Base-by-base conservation (phyloP, 64 coral and sea anemone species). In the Actinia tenebrosa region DNA sequence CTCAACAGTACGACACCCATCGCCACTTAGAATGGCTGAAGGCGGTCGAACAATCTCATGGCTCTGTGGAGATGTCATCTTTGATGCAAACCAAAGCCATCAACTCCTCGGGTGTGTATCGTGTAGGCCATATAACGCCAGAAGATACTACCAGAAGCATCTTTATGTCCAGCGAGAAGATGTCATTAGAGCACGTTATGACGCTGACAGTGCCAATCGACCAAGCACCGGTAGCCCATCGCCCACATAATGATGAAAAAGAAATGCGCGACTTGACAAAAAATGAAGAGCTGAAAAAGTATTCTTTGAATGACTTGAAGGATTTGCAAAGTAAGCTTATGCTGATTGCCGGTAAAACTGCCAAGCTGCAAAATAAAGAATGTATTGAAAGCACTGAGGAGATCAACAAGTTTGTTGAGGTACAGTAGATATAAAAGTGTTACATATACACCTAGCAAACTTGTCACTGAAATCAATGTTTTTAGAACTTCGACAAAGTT, bases 11-110 rank as follows among this genome's bases (percentile, higher is more conserved):
- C 2, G 94, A 96, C 44, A 92, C 94, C 11, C 60, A 83, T 26
- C 53, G 78, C 3, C 94, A 92, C 23, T 43, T 95, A 16, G 94
- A 95, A 43, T 98, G 96, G 96, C 86, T 98, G 8, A 98, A 92
- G 46, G 85, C 66, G 1, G 92, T 98, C 14, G 85, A 98, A 63
- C 78, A 90, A 45, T 98, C 96, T 1, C 96, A 94, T 77, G 96
- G 96, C n/a, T 94, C 92, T 0, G 96, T 98, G 17, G 96, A 87
- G 20, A 87, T 94, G 84, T 85, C 96, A 1, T 91, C 93, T 0
- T 19, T 95, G 22, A 79, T 89, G 44, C 89, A 89, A 71, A 83
- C 90, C 23, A 86, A 95, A 45, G 84, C 77, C 3, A 95, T 95
- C 83, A 95, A 95, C 64, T 82, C 72, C 3, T 63, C 50, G 9